phyloP scores from a whole-genome alignment of 2,888 invertebrate species.

The Griposia aprilina region DNA sequence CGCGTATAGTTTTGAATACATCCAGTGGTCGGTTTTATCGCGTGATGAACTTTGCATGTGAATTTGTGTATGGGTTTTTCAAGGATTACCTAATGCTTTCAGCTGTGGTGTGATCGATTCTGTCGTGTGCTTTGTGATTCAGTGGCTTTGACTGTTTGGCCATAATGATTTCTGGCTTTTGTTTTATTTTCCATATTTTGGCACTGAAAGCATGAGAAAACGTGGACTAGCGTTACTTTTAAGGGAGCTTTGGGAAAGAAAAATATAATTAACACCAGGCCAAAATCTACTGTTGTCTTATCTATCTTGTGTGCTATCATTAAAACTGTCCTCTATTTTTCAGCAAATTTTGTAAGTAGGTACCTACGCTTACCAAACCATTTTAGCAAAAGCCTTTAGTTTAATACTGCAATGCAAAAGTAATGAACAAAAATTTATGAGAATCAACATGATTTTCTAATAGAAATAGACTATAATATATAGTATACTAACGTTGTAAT shows the following conservation, averaged over 20 bases:
- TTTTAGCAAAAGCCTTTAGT: not conserved
- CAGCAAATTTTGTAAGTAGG: not conserved
- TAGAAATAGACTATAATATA: not conserved
- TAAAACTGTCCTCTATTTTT: not conserved
- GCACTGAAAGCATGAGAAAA: not conserved
- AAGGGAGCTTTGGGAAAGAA: not conserved
- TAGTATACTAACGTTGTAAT: slow-evolving; percentile 5
- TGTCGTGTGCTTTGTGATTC: not conserved
- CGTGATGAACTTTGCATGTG: slow-evolving; percentile 38
- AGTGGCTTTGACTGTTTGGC: not conserved
- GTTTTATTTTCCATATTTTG: no score
- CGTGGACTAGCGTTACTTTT: not conserved
- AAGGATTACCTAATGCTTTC: not conserved
- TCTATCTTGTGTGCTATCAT: no score
- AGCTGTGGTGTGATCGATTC: not conserved
- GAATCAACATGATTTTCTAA: slow-evolving; percentile 1
- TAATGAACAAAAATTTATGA: not conserved
- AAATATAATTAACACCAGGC: no score
- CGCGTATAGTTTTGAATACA: slow-evolving; percentile 9
- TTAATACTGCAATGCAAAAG: not conserved
- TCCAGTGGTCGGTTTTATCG: not conserved
- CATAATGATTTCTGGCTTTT: not conserved
- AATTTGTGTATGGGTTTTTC: not conserved
- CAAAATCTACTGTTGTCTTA: no score
- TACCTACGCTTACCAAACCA: not conserved